A percentile compares a stretch with the other conserved stretches of the same genome.
These are phyloP conservation scores for Eupleurogrammus muticus DNA, from an alignment of 2,797 vertebrate genomes.

Conservation along the genomic window DNA sequence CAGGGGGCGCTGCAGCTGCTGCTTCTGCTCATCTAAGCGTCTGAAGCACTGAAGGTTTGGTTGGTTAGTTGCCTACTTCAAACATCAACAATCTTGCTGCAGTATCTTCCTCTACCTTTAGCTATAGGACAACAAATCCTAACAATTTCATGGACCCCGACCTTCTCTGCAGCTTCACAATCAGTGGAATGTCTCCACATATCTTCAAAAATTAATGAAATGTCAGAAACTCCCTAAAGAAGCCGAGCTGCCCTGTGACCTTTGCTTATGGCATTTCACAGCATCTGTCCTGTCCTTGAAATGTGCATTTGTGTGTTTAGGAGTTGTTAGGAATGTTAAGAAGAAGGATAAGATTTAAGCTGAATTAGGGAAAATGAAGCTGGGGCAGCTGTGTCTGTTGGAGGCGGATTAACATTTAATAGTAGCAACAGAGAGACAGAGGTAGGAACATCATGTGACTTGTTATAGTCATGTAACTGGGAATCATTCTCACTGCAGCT, in stretches of 20 bases:
- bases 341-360: conserved; percentile 54
- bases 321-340: conserved; percentile 33
- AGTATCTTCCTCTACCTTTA: neutral
- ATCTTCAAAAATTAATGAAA: neutral
- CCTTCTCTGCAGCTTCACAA: neutral
- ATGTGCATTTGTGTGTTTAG: conserved; percentile 9
- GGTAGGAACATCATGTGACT: too few relatives aligned
- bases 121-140: neutral
- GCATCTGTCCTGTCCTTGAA: too few relatives aligned
- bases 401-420: conserved; percentile 78
- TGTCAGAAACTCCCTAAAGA: conserved; percentile 13
- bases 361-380: conserved; percentile 58
- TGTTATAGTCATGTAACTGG: too few relatives aligned
- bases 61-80: too few relatives aligned
- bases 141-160: neutral
- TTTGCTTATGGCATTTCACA: neutral
- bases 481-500: too few relatives aligned
- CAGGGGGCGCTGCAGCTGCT: too few relatives aligned
- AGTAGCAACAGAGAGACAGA: conserved; percentile 53
- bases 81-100: too few relatives aligned
- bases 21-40: too few relatives aligned
- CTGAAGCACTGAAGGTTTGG: too few relatives aligned
- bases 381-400: conserved; percentile 60
- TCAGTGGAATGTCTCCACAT: neutral
- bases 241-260: conserved; percentile 20